Base-by-base conservation (phyloP, 2,888 invertebrate species). In the Cybosia mesomella region DNA sequence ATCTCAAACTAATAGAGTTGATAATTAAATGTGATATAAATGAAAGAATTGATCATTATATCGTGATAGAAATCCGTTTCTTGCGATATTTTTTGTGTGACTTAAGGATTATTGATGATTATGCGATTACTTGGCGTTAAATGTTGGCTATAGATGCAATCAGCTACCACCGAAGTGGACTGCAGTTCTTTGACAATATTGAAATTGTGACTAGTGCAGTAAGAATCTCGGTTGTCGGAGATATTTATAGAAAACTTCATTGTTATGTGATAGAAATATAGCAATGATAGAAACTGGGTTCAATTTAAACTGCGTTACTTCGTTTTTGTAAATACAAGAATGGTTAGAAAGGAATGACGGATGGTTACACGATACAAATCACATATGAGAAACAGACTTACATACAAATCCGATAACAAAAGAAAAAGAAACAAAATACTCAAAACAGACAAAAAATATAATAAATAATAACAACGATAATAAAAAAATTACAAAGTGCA, bases 101-200 rank as follows among this genome's bases (percentile, higher is more conserved):
- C 84, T 86, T 91, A 88, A 88, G 90, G 90, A 91, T 92, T 92
- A 93, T 93, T 92, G 91, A 93, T 93, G 91, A 91, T 91, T 90
- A 91, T 86, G 86, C 87, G 89, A 91, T 92, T 92, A 92, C 91
- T 83, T 82, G 81, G 87, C 91, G 88, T 86, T 90, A 85, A 82
- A 81, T 77, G 73, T 78, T 72, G 68, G 71, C 67, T 55, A 62
- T 61, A 70, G 74, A 76, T 77, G 73, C 74, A 70, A 75, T 74
- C 73, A 66, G 70, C 76, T 53, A 65, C 64, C 60, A 21, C 22
- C 55, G 63, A 34, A 28, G 53, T 67, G 22, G 57, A 61, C 9
- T 43, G 28, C 34, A 21, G 55, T 28, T 36, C n/a, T 54, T 3
- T 5, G 34, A 54, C 1, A 58, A 22, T 58, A 49, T 21, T 55